phyloP scores from a whole-genome alignment of 1,140 invertebrate genomes.

The Hypothenemus hampei region DNA sequence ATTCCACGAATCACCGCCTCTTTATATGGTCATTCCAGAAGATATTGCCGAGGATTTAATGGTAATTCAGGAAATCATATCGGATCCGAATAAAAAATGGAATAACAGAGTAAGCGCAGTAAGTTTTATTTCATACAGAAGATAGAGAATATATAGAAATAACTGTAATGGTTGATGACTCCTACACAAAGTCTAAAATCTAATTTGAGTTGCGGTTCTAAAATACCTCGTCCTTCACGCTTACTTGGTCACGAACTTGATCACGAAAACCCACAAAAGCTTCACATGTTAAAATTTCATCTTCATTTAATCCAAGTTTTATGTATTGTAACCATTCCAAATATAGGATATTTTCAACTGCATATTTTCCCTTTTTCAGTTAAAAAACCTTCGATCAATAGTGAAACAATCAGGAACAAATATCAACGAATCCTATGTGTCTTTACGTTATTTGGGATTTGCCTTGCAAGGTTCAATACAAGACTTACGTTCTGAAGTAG shows the following conservation, averaged over 20 bases:
- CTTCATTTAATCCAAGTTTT: too few species aligned
- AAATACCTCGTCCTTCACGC: too few species aligned
- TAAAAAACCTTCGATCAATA: constrained; percentile 81
- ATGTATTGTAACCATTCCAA: too few species aligned
- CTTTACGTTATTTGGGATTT: constrained; percentile 74
- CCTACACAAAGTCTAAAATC: too few species aligned
- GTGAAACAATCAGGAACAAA: constrained; percentile 72
- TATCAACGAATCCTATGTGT: constrained; percentile 76
- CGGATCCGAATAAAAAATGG: constrained; percentile 86
- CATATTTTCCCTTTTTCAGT: constrained; percentile 49
- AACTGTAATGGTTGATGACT: too few species aligned
- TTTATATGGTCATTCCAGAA: constrained; percentile 76
- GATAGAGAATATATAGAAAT: too few species aligned
- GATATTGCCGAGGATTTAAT: constrained; percentile 82
- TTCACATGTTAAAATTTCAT: too few species aligned
- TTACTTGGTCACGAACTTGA: too few species aligned
- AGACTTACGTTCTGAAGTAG: constrained; percentile 85
- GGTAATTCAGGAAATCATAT: constrained; percentile 68
- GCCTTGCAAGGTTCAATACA: constrained; percentile 79
- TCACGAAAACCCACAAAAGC: too few species aligned
- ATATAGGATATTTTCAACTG: constrained; percentile 17
- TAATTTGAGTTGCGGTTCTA: too few species aligned
- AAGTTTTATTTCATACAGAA: constrained; percentile 46
- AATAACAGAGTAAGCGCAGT: constrained; percentile 86
- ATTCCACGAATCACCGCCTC: constrained; percentile 77